Conservation (phyloP, 2,113 vertebrate genomes). For the Plotosus lineatus region DNA sequence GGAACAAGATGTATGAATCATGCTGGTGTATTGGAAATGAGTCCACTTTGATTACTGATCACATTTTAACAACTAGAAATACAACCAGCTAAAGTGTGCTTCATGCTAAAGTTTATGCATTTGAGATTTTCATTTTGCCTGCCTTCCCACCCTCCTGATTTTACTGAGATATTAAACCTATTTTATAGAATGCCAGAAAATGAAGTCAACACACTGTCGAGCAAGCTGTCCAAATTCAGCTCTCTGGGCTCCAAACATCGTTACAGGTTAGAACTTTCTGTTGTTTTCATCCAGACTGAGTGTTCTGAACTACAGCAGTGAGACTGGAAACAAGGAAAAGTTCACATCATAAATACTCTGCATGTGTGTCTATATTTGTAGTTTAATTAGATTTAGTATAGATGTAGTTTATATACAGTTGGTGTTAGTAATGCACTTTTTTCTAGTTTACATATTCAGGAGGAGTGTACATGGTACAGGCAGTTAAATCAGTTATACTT, state of each 20-base stretch:
- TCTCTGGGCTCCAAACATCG: constrained; percentile 81
- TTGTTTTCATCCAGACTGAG: not conserved
- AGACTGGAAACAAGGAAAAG: not conserved
- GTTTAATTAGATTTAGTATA: not conserved
- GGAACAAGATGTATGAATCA: not conserved
- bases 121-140: too few relatives aligned
- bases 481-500: too few relatives aligned
- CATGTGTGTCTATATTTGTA: not conserved
- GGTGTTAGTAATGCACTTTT: too few relatives aligned
- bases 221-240: constrained; percentile 84
- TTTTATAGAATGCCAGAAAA: constrained; percentile 80
- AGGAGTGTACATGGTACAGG: too few relatives aligned
- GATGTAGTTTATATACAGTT: too few relatives aligned
- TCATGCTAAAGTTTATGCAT: not conserved
- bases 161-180: constrained; percentile 6
- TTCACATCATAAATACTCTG: too few relatives aligned
- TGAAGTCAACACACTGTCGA: constrained; percentile 78
- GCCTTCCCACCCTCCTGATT: too few relatives aligned
- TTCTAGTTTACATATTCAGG: too few relatives aligned
- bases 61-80: not conserved
- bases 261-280: constrained; percentile 73
- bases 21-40: not conserved
- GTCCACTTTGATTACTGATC: not conserved
- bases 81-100: not conserved
- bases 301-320: not conserved